Evolutionary conservation across 2,113 vertebrate species (phyloP), one percentile per base, ranked within the genome.

Genomic region (Hoplias malabaricus): DNA sequence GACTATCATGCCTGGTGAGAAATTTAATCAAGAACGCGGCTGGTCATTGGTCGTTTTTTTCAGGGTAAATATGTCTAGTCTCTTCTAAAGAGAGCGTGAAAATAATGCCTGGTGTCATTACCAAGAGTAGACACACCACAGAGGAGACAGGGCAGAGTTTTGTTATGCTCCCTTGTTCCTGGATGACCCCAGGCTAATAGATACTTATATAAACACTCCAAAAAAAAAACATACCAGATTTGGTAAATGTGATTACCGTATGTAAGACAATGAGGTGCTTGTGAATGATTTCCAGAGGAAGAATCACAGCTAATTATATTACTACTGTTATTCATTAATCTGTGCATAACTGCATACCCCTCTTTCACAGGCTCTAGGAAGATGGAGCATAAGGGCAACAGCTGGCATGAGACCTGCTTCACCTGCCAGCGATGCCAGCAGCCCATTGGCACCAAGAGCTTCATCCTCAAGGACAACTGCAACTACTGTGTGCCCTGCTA

Each of bases 331-430:
- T 69, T 27, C 23, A 33, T 23, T 59, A 27, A 11, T 14, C 54
- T 14, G 65, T 25, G 2, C 6, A 53, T 23, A 23, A 65, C 23
- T 40, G 16, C 23, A 21, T 38, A 9, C 8, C 21, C 13, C n/a
- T 16, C 29, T 10, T 31, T 29, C 25, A 2, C 86, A 96, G 95
- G 95, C 42, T 94, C 94, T 54, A 94, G 93, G 73, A 95, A 95
- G 89, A 95, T 96, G 93, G 95, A 95, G 74, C 94, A 95, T 67
- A 94, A 94, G 80, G 93, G 93, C 40, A 94, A 89, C 84, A 95
- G 93, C 85, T 96, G 94, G 95, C 95, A 96, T 0, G 94, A 96
- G 92, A 93, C 91, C 59, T 96, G 95, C 83, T 96, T 96, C 54
- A 88, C 88, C 83, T 95, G 94, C 83, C 90, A 86, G 50, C 92